These are phyloP conservation scores for Cryptocephalus moraei DNA, from an alignment of 2,888 invertebrate genomes.

Conservation along the genomic window DNA sequence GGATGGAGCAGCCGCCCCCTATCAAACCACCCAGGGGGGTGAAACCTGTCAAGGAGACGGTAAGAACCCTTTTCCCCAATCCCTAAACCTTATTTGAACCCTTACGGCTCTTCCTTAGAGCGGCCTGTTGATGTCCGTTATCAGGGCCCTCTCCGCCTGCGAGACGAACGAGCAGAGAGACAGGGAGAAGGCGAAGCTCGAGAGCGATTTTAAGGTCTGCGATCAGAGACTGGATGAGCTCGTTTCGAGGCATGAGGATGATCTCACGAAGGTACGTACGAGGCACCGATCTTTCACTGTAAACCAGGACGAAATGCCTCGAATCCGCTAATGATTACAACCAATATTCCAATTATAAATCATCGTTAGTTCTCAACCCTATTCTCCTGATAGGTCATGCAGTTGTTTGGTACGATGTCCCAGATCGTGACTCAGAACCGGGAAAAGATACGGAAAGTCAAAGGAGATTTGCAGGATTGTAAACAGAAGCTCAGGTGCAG, in stretches of 20 bases:
- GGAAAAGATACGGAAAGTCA: constrained; percentile 65
- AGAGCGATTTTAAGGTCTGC: constrained; percentile 86
- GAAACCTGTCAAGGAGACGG: constrained; percentile 79
- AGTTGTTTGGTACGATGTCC: constrained; percentile 68
- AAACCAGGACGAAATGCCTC: too few relatives aligned
- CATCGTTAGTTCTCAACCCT: background rate
- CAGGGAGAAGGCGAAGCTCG: constrained; percentile 85
- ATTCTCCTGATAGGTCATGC: constrained; percentile 36
- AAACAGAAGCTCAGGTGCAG: constrained; percentile 80
- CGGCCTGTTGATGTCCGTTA: constrained; percentile 87
- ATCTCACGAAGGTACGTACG: constrained; percentile 64
- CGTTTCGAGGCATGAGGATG: constrained; percentile 78
- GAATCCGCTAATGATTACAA: too few relatives aligned
- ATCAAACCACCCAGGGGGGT: constrained; percentile 80
- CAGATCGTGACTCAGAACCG: constrained; percentile 65
- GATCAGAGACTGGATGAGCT: constrained; percentile 82
- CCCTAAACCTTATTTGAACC: background rate
- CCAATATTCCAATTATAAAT: background rate
- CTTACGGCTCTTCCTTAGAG: constrained; percentile 43
- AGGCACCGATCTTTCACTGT: too few relatives aligned
- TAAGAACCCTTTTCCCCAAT: constrained; percentile 34
- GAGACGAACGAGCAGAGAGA: constrained; percentile 89
- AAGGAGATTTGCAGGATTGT: constrained; percentile 73
- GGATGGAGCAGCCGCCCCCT: constrained; percentile 48
- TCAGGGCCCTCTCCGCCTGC: constrained; percentile 86